Conservation (phyloP, 2,113 vertebrate genomes). For the Gallinago paraguaiae region DNA sequence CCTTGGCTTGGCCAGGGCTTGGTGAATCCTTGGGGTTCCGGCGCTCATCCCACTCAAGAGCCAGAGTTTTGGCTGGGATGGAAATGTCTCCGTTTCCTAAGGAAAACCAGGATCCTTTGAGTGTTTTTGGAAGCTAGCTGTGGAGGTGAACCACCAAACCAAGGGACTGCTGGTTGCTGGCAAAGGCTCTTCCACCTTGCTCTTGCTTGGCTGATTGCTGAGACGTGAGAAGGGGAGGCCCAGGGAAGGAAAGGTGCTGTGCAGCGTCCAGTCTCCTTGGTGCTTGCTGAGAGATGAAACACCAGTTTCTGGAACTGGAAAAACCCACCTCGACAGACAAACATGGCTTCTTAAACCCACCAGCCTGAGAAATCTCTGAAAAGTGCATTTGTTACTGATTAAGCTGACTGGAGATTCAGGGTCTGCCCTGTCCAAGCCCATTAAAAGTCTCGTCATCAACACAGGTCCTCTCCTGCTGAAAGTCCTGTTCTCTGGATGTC, state of each 20-base stretch:
- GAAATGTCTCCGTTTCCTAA: not conserved
- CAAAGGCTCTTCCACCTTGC: not conserved
- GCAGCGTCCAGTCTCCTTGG: accelerated
- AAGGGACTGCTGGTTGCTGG: not conserved
- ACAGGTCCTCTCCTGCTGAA: not conserved
- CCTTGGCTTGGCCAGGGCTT: not conserved
- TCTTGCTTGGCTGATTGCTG: not conserved
- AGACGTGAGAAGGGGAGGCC: not conserved
- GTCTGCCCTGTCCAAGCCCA: not conserved
- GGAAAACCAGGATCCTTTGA: not conserved
- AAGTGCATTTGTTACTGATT: not conserved
- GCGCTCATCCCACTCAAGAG: accelerated
- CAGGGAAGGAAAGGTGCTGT: not conserved
- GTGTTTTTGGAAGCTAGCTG: not conserved
- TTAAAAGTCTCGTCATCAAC: not conserved
- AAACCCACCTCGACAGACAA: not conserved
- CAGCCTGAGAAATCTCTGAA: not conserved
- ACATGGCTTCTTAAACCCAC: not conserved
- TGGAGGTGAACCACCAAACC: not conserved
- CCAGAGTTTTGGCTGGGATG: not conserved
- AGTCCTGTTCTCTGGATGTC: not conserved
- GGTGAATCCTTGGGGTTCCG: not conserved
- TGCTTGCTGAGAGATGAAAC: not conserved
- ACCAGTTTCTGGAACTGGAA: not conserved
- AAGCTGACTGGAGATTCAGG: accelerated